These are phyloP conservation scores for Syrista parreyssii DNA, from an alignment of 2,888 invertebrate genomes.

Conservation along the genomic window DNA sequence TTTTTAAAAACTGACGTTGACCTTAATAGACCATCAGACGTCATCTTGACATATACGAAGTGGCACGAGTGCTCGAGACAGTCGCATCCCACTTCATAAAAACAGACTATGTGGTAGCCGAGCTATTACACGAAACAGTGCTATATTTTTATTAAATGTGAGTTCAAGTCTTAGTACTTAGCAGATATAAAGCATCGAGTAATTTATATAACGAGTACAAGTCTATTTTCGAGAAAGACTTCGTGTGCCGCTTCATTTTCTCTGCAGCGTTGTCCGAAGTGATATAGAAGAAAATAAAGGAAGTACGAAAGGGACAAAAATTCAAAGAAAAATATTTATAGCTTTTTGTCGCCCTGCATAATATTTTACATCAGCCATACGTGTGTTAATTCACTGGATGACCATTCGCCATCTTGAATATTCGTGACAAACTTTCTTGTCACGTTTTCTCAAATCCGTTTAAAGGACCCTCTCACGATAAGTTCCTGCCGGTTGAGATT, in stretches of 20 bases:
- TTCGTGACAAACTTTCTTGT: too few species aligned
- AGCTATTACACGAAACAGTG: background rate
- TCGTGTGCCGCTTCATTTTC: background rate
- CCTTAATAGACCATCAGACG: slow-evolving; percentile 30
- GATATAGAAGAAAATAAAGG: background rate
- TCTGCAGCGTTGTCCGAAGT: background rate
- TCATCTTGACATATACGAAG: slow-evolving; percentile 10
- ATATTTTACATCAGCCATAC: background rate
- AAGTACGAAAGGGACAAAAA: background rate
- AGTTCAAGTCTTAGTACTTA: background rate
- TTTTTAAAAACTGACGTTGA: slow-evolving; percentile 39
- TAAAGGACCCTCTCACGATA: too few species aligned
- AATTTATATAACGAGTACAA: background rate
- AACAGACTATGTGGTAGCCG: background rate
- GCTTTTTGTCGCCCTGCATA: background rate
- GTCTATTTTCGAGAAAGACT: background rate
- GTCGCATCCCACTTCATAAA: background rate
- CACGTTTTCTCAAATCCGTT: too few species aligned
- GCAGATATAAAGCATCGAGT: background rate
- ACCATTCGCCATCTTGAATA: too few species aligned
- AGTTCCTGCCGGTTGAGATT: too few species aligned
- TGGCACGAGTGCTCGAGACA: background rate
- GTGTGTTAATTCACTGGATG: too few species aligned
- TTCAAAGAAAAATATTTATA: background rate
- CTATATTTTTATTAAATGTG: background rate